Evolutionary conservation across 2,888 invertebrate species (phyloP).

Genomic region (Criorhina ranunculi): DNA sequence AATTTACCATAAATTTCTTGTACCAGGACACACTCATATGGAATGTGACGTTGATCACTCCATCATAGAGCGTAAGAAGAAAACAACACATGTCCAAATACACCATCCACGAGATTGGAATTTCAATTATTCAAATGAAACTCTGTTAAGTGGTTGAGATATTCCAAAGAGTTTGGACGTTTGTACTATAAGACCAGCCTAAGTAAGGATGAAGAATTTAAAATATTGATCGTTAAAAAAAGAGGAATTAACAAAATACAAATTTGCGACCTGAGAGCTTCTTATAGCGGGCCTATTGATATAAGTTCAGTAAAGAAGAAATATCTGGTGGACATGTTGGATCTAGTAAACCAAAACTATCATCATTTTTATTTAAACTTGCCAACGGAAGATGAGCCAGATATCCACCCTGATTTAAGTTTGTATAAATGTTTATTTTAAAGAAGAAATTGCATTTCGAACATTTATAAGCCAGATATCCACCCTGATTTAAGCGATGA

Average conservation of each 20-base stretch:
- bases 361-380: conserved; percentile 16
- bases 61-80: too few relatives aligned
- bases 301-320: too few relatives aligned
- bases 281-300: neutral
- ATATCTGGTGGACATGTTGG: too few relatives aligned
- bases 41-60: conserved; percentile 2
- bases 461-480: too few relatives aligned
- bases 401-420: conserved; percentile 14
- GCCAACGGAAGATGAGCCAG: conserved; percentile 8
- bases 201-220: conserved; percentile 3
- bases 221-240: conserved; percentile 23
- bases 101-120: too few relatives aligned
- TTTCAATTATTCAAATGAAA: conserved; percentile 16
- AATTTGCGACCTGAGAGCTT: neutral
- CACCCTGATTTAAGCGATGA: too few relatives aligned
- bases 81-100: too few relatives aligned
- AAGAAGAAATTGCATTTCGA: too few relatives aligned
- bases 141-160: conserved; percentile 27
- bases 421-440: too few relatives aligned
- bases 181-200: conserved; percentile 29
- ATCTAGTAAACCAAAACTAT: too few relatives aligned
- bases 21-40: conserved; percentile 18
- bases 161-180: conserved; percentile 20
- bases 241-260: conserved; percentile 29
- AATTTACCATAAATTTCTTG: conserved; percentile 21